These are phyloP conservation scores for Diprion similis DNA, from an alignment of 1,140 invertebrate species.

Conservation along the genomic window DNA sequence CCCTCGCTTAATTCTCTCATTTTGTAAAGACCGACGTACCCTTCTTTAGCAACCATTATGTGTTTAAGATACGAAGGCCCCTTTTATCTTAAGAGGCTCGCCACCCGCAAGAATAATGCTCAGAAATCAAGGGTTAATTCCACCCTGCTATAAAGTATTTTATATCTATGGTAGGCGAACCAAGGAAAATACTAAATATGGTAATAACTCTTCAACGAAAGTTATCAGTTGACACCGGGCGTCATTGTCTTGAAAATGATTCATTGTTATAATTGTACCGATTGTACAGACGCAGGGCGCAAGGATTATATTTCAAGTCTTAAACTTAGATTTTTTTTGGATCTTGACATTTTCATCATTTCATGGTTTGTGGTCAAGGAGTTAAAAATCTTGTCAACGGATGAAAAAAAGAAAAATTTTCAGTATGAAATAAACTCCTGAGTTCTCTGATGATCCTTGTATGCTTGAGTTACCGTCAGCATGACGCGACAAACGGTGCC, in stretches of 20 bases:
- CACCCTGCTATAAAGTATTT: constrained; percentile 8
- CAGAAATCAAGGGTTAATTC: constrained; percentile 18
- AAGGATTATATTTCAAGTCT: too few relatives aligned
- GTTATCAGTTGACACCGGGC: constrained; percentile 14
- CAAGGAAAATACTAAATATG: constrained; percentile 41
- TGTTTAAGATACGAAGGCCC: constrained; percentile 11
- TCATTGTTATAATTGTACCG: background rate
- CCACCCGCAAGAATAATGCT: constrained; percentile 5
- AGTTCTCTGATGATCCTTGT: too few relatives aligned
- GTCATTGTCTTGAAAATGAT: constrained; percentile 6
- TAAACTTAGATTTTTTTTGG: too few relatives aligned
- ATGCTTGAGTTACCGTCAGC: too few relatives aligned
- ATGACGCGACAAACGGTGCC: too few relatives aligned
- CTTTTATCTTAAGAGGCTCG: constrained; percentile 17
- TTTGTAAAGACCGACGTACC: background rate
- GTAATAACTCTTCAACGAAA: constrained; percentile 28
- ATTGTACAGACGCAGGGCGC: too few relatives aligned
- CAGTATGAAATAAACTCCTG: too few relatives aligned
- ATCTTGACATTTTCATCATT: too few relatives aligned
- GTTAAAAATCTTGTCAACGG: too few relatives aligned
- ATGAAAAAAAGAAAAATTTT: too few relatives aligned
- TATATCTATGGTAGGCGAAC: background rate
- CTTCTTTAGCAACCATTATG: constrained; percentile 16
- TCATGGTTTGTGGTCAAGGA: too few relatives aligned
- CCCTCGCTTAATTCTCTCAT: background rate